Evolutionary conservation across 2,113 vertebrate genomes (phyloP), one percentile per base, ranked within the genome.

Genomic region (Colaptes auratus): DNA sequence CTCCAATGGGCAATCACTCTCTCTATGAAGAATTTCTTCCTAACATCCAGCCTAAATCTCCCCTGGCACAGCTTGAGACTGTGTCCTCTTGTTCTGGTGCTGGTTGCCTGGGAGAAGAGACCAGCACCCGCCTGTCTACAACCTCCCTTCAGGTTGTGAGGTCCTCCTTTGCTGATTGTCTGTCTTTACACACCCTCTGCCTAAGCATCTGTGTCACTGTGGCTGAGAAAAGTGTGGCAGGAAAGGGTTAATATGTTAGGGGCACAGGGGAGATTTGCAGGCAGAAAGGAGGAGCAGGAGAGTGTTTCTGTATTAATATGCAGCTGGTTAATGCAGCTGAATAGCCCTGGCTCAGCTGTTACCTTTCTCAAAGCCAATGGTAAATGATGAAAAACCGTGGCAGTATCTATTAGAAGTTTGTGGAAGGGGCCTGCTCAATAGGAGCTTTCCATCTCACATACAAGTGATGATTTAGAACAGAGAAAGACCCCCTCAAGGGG

Each of bases 381-480:
- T 93, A 92, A 91, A 96, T 95, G 95, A 86, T 88, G 92, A 90
- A 95, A 96, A 96, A 81, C 84, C 71, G 25, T 93, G 94, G 95
- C 88, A 96, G 94, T 95, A 96, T 96, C 93, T 85, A 86, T 87
- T 93, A 77, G 96, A 90, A 94, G 86, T 90, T 60, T 84, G 94
- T 89, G 89, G 96, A 97, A 97, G 87, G 96, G 94, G 95, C 90
- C 92, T 93, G 84, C 94, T 94, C 96, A 25, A 89, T 89, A 94
- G 96, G 96, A 94, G 95, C 93, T 80, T 95, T 94, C 92, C 96
- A 91, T 88, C 92, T 93, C 50, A 52, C 93, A 89, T 80, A 86
- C 74, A 95, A 96, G 96, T 94, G 92, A 95, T 92, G 97, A 97
- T 97, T 98, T 97, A 97, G 97, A 97, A 87, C 71, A 35, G 59